Conservation (phyloP, 2,113 vertebrate genomes). For the Tyto alba region DNA sequence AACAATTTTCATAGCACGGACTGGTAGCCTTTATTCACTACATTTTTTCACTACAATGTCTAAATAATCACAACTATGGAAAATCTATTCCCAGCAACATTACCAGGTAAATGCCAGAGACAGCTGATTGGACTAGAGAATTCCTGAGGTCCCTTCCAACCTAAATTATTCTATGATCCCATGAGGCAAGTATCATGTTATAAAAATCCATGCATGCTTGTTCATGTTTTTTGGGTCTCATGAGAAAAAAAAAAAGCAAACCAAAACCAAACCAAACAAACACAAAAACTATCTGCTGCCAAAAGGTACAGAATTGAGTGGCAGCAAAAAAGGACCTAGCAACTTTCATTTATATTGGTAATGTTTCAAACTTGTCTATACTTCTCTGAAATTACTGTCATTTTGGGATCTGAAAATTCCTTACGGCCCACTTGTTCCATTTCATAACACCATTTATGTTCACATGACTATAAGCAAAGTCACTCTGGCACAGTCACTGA, state of each 20-base stretch:
- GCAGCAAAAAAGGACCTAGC: background rate
- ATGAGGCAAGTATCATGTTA: background rate
- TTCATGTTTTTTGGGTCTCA: constrained; percentile 11
- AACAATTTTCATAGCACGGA: background rate
- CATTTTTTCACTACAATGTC: background rate
- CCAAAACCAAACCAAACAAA: background rate
- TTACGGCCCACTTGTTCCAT: background rate
- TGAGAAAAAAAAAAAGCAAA: background rate
- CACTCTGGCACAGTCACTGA: background rate
- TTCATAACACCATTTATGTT: background rate
- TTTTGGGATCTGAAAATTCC: background rate
- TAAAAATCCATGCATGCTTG: constrained; percentile 27
- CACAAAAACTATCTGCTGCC: background rate
- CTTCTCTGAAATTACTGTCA: constrained; percentile 39
- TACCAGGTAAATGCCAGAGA: background rate
- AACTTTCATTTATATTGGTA: background rate
- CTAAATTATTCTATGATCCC: background rate
- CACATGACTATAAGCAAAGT: background rate
- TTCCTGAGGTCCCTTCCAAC: background rate
- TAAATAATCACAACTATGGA: background rate
- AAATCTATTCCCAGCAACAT: background rate
- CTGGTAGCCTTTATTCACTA: background rate
- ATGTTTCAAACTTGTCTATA: constrained; percentile 22
- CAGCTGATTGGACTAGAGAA: background rate
- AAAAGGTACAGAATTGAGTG: background rate